Evolutionary conservation across 2,113 vertebrate genomes (phyloP).

Genomic region (Peromyscus californicus): DNA sequence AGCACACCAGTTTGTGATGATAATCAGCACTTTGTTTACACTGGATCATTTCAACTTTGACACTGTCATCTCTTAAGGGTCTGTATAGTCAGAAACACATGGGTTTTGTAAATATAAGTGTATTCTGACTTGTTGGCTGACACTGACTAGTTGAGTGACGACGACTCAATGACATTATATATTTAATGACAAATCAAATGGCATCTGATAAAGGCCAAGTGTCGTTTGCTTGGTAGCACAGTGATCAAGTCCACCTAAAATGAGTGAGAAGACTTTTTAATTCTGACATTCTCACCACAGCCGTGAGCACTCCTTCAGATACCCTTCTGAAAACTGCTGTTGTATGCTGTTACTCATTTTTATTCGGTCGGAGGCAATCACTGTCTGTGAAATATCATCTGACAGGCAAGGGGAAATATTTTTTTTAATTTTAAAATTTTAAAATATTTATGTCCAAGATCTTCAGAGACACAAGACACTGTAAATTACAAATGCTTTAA

Average conservation of each 20-base stretch:
- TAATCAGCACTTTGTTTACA: neutral
- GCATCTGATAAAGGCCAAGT: constrained; percentile 56
- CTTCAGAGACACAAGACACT: constrained; percentile 29
- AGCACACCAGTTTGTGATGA: neutral
- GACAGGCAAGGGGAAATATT: neutral
- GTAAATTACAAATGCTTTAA: constrained; percentile 30
- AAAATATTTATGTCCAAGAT: neutral
- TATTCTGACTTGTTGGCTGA: neutral
- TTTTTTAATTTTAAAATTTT: constrained; percentile 28
- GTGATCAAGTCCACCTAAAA: constrained; percentile 63
- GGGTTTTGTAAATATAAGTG: neutral
- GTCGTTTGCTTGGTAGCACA: constrained; percentile 8
- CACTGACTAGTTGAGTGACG: neutral
- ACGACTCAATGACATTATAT: neutral
- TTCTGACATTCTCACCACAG: constrained; percentile 58
- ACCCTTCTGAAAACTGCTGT: neutral
- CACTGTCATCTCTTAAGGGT: neutral
- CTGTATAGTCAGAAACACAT: neutral
- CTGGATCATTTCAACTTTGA: neutral
- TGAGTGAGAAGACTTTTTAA: constrained; percentile 72
- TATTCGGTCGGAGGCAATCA: constrained; percentile 49
- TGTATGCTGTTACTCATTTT: constrained; percentile 32
- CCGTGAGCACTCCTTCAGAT: constrained; percentile 74
- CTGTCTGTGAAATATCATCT: neutral
- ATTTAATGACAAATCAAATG: constrained; percentile 65